Evolutionary conservation across 2,888 invertebrate genomes (phyloP).

Genomic region (Steinernema hermaphroditum): DNA sequence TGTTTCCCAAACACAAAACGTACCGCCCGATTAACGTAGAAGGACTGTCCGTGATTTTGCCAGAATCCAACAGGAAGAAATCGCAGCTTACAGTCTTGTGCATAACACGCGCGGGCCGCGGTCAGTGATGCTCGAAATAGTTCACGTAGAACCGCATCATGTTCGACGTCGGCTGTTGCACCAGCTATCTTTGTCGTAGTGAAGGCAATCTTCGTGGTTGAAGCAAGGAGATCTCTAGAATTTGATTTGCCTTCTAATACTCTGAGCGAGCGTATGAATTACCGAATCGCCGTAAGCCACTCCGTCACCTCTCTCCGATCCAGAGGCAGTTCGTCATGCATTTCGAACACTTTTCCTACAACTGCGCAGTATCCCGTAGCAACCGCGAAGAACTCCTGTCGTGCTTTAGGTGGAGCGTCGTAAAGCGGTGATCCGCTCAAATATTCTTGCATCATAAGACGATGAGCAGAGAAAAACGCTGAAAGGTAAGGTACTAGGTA

Average conservation of each 20-base stretch:
- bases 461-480: background rate
- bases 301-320: no score
- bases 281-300: background rate
- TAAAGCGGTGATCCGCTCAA: background rate
- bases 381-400: background rate
- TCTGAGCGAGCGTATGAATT: no score
- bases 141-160: background rate
- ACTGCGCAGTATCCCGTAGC: background rate
- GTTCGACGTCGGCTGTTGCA: background rate
- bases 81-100: background rate
- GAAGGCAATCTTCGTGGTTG: background rate
- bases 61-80: conserved; percentile 3
- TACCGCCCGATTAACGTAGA: background rate
- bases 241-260: no score
- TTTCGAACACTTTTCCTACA: background rate
- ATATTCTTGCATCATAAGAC: background rate
- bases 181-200: background rate
- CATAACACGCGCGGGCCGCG: background rate
- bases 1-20: no score
- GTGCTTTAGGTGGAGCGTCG: background rate
- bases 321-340: background rate
- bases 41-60: background rate
- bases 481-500: background rate
- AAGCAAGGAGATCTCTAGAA: background rate
- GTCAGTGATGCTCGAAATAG: background rate